Evolutionary conservation across 2,888 invertebrate genomes (phyloP), one percentile per base, ranked within the genome.

Genomic region (Lamellibrachia columna): DNA sequence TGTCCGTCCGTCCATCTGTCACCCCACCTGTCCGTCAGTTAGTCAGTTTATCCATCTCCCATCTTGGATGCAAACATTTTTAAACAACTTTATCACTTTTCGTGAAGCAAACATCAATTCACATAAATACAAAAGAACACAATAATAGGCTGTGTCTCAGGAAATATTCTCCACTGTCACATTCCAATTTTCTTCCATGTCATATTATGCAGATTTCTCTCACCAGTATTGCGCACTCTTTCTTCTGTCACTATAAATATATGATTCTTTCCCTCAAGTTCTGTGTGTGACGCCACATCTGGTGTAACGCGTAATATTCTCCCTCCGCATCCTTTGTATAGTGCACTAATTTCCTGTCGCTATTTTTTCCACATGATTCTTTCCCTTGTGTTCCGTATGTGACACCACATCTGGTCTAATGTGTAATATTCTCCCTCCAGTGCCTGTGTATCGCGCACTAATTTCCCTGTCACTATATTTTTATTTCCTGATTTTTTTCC

Each of bases 281-380:
- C 40, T 40, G 75, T 75, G 75, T 75, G 75, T 22, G 75, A 75
- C 15, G 22, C 22, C 22, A 15, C 22, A 75, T n/a, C 75, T 22
- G 22, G 75, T 75, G 22, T 75, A 75, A 22, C 75, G n/a, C 4
- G 22, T 3, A 75, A 75, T 75, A 75, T 75, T 75, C 75, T 75
- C 52, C 52, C 52, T 94, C 52, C 94, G 97, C 97, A 98, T 98
- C 95, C 96, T 98, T 92, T 98, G 98, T 95, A 98, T 98, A 40
- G 40, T 40, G 40, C 40, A 40, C 40, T 40, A 40, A 40, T 40
- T 40, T 40, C 40, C 40, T 40, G 40, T 40, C 40, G 40, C 40
- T 40, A 40, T 40, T 40, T 40, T 40, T 40, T 40, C 40, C 40
- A 40, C 40, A 40, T 40, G 40, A 40, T 40, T 40, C 40, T 40